Evolutionary conservation across 2,797 vertebrate genomes (phyloP), one percentile per base, ranked within the genome.

Genomic region (Austrolebias charrua): DNA sequence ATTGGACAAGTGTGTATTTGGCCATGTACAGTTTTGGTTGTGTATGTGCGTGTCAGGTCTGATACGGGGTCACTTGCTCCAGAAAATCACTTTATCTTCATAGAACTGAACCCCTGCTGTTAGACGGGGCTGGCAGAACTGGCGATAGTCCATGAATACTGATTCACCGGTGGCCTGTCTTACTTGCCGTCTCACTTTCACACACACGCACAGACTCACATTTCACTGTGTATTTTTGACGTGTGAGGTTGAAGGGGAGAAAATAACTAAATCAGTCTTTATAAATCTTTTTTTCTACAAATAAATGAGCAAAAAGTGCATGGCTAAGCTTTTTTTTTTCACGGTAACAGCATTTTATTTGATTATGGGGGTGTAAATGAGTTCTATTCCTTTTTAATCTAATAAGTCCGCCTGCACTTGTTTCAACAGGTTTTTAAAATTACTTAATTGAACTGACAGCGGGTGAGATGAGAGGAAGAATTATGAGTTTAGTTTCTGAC

Each of bases 391-490:
- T 54, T 71, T 88, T 86, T 85, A 87, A 89, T 89, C 80, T 73
- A 81, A 84, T 88, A 81, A 75, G 63, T 81, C 87, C 79, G 80
- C 75, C 75, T 82, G 71, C 57, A 6, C 82, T 80, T 85, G 82
- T 89, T 88, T 84, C 81, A 83, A 79, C 83, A 82, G 76, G 72
- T 80, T 67, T 88, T 89, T 86, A 78, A 87, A 87, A 86, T 81
- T 66, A 80, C 69, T 75, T 81, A 84, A 89, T 88, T 87, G 80
- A 81, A 76, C 73, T 68, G 78, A 81, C 81, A 81, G 66, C 64
- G 66, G 73, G 81, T 70, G 80, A 82, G 75, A 67, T 49, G 16
- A 62, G 47, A 57, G 60, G 48, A 76, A 74, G 70, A 78, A 78
- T 76, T 81, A 73, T 67, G 70, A 75, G 70, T 52, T 63, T 43